A percentile compares a stretch with the other conserved stretches of the same genome.
Evolutionary conservation across 2,113 vertebrate genomes (phyloP).

Genomic region (Conger conger): DNA sequence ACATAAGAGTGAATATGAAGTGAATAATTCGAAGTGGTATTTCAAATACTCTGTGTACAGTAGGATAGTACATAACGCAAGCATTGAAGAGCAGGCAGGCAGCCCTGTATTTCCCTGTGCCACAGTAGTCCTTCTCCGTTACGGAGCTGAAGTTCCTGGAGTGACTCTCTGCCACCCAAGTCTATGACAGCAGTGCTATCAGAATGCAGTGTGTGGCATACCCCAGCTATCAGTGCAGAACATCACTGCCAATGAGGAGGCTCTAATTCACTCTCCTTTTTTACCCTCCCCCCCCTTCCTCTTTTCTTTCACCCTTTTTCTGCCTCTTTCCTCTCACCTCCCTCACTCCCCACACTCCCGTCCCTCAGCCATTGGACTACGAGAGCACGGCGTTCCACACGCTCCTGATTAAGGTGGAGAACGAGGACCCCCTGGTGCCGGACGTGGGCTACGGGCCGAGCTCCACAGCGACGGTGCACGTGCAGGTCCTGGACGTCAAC

Average conservation of each 20-base stretch:
- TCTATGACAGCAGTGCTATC: neutral
- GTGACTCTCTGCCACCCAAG: neutral
- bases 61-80: too few relatives aligned
- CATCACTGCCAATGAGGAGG: neutral
- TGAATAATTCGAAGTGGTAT: too few relatives aligned
- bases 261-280: neutral
- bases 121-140: neutral
- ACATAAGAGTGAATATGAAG: too few relatives aligned
- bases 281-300: neutral
- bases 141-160: neutral
- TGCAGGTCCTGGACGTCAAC: slow-evolving; percentile 87
- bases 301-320: neutral
- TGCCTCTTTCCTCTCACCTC: neutral
- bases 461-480: slow-evolving; percentile 88
- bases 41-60: too few relatives aligned
- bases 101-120: neutral
- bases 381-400: slow-evolving; percentile 84
- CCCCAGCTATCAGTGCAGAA: neutral
- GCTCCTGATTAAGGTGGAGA: slow-evolving; percentile 91
- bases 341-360: neutral
- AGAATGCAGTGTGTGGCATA: neutral
- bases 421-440: slow-evolving; percentile 86
- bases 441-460: slow-evolving; percentile 85
- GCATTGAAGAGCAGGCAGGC: neutral
- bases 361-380: slow-evolving; percentile 84